Conservation (phyloP, 64 coral and sea anemone genomes). For the Orbicella faveolata region DNA sequence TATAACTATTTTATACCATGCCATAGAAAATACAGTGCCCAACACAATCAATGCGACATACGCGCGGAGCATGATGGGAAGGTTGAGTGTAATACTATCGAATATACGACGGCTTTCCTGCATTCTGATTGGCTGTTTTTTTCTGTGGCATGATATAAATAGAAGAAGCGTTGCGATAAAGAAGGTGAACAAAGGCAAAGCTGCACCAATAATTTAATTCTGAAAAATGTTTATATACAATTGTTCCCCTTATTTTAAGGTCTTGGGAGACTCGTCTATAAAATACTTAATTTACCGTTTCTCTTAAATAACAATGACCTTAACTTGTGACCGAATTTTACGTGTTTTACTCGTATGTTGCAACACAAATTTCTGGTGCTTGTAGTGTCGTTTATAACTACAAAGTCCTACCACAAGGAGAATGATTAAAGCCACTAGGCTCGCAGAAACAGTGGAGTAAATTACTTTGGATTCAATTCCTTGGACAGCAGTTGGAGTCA, state of each 20-base stretch:
- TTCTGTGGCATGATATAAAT: too few relatives aligned
- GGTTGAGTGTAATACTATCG: too few relatives aligned
- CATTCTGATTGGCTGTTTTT: too few relatives aligned
- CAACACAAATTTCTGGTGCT: slow-evolving; percentile 3
- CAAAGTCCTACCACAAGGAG: background rate
- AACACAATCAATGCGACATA: too few relatives aligned
- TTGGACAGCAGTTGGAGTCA: background rate
- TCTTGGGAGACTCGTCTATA: background rate
- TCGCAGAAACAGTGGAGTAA: background rate
- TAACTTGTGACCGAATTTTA: background rate
- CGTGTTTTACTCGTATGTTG: background rate
- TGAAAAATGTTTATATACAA: background rate
- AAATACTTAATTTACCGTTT: background rate
- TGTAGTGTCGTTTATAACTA: background rate
- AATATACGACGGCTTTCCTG: too few relatives aligned
- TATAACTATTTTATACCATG: too few relatives aligned
- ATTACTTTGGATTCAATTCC: background rate
- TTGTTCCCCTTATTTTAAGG: background rate
- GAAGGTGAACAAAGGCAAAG: background rate
- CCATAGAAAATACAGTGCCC: too few relatives aligned
- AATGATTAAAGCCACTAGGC: background rate
- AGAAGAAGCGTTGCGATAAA: background rate
- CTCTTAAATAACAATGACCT: slow-evolving; percentile 6
- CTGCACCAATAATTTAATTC: background rate
- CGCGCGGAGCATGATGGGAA: too few relatives aligned